Evolutionary conservation across 2,797 vertebrate genomes (phyloP), one percentile per base, ranked within the genome.

Genomic region (Remorina albescens): DNA sequence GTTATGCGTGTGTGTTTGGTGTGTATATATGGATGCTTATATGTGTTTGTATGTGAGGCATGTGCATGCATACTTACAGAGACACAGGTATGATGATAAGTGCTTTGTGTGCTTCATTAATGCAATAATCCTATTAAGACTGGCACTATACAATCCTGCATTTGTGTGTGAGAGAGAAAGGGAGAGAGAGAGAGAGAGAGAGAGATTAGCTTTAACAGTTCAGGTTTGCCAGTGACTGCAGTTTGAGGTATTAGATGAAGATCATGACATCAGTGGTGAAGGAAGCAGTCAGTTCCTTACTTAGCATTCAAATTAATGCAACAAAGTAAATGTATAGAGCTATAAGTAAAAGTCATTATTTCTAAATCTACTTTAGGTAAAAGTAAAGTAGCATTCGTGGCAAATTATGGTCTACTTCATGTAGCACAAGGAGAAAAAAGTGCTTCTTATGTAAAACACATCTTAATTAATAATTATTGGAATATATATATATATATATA

Each of bases 51-150:
- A 60, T 46, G 5, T 34, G 6, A 39, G 39, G 54, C 10, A 54
- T 71, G 32, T 70, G 44, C 32, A 54, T 75, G 16, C 50, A 36
- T 18, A 53, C 18, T 70, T 21, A 66, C 26, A 70, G 50, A 75
- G 46, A 70, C 21, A 57, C 21, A 60, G 19, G 56, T 74, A 41
- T 75, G 58, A 83, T 81, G 59, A 82, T 65, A 60, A 74, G 82
- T 83, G 76, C 80, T 87, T 70, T 89, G 83, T 83, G 65, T 77
- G 76, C 78, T 41, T 82, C 76, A 18, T 18, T 42, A 7, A 42
- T 78, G 59, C 50, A 73, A 78, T 94, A 94, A 95, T 93, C 94
- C 86, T 91, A 86, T 41, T 16, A 88, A 59, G 61, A 81, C 32
- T 53, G 56, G 10, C 57, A 76, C 28, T 61, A 56, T 72, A 60